A percentile compares a stretch with the other conserved stretches of the same genome.
Conservation (phyloP, 2,113 vertebrate species). For the Oreotragus oreotragus region DNA sequence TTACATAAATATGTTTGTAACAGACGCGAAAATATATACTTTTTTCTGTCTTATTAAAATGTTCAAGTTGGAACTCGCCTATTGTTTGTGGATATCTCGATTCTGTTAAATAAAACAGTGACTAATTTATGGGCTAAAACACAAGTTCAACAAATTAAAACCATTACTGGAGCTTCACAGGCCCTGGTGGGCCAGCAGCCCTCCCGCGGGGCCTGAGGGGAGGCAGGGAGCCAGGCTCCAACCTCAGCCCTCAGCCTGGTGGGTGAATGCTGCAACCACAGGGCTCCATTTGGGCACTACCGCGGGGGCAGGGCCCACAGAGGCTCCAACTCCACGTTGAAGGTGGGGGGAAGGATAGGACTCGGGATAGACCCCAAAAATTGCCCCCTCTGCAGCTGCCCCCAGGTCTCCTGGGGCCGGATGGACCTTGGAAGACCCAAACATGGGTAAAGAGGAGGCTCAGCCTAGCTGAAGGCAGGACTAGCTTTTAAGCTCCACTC, state of each 20-base stretch:
- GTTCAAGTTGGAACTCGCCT: constrained; percentile 74
- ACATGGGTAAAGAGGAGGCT: background rate
- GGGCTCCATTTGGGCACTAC: background rate
- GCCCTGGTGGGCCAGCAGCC: constrained; percentile 17
- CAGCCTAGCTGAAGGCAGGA: background rate
- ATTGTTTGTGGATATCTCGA: constrained; percentile 64
- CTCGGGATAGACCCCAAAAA: background rate
- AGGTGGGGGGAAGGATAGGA: background rate
- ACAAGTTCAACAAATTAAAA: constrained; percentile 68
- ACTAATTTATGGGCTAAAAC: constrained; percentile 71
- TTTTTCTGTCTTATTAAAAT: constrained; percentile 74
- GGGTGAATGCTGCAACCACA: background rate
- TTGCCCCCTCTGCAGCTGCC: background rate
- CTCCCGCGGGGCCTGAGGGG: background rate
- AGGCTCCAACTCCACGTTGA: background rate
- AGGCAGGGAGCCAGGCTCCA: background rate
- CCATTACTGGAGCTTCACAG: constrained; percentile 29
- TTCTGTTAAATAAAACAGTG: constrained; percentile 68
- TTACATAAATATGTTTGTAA: constrained; percentile 62
- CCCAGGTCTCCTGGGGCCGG: background rate
- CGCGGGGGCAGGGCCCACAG: background rate
- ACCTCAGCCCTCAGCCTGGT: background rate
- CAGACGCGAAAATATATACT: constrained; percentile 51
- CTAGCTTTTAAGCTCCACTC: background rate
- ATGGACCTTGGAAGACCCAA: background rate